Evolutionary conservation across 2,888 invertebrate species (phyloP).

Genomic region (Mythimna vitellina): DNA sequence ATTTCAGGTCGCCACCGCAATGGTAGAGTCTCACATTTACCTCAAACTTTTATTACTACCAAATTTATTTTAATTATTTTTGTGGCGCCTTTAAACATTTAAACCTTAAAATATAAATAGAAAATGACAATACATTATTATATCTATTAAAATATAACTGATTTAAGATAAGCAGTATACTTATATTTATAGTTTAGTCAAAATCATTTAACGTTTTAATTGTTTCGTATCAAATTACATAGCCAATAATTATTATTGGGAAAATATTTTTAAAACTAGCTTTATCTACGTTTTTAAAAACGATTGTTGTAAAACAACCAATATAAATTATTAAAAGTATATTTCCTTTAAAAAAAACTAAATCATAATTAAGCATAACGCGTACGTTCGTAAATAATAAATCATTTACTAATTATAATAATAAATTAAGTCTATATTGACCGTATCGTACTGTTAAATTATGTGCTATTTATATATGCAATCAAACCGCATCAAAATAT

Average conservation of each 20-base stretch:
- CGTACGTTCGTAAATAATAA: constrained; percentile 23
- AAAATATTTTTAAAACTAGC: constrained; percentile 2
- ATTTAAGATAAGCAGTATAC: constrained; percentile 27
- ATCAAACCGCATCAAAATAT: constrained; percentile 59
- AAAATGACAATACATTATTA: background rate
- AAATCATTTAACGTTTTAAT: constrained; percentile 37
- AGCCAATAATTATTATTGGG: background rate
- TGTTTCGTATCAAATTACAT: constrained; percentile 47
- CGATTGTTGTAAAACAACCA: background rate
- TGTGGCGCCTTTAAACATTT: background rate
- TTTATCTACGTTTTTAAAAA: constrained; percentile 8
- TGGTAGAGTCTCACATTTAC: background rate
- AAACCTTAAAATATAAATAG: background rate
- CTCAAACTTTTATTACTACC: no score
- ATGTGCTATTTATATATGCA: constrained; percentile 62
- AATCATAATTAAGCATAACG: constrained; percentile 14
- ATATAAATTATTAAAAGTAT: constrained; percentile 5
- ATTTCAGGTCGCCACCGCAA: no score
- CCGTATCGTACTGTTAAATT: constrained; percentile 33
- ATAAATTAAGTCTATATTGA: constrained; percentile 35
- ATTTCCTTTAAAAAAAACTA: constrained; percentile 1
- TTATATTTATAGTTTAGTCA: constrained; percentile 13
- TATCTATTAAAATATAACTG: background rate
- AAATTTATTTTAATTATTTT: background rate
- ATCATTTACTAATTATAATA: constrained; percentile 18